phyloP scores from a whole-genome alignment of 2,113 vertebrate genomes.

The Rutilus rutilus region DNA sequence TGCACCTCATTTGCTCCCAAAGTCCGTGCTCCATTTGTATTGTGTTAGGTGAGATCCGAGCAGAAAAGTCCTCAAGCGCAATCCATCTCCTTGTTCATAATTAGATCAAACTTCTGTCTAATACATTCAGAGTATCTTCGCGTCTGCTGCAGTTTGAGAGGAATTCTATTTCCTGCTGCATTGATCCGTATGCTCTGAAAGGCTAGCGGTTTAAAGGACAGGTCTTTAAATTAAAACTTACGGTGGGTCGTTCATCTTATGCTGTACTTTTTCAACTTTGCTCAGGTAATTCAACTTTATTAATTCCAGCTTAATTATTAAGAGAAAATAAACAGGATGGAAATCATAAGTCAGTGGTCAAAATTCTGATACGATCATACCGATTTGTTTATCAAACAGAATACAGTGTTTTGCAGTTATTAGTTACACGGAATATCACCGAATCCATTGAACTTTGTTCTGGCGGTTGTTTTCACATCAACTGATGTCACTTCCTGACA shows the following conservation, averaged over 20 bases:
- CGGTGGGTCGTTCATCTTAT: neutral
- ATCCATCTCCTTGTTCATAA: conserved; percentile 14
- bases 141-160: neutral
- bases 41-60: conserved; percentile 4
- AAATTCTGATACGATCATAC: too few relatives aligned
- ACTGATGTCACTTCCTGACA: conserved; percentile 8
- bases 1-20: neutral
- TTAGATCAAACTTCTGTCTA: conserved; percentile 12
- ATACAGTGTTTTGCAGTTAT: neutral
- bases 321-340: neutral
- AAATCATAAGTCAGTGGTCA: neutral
- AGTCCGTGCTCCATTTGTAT: neutral
- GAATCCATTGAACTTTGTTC: neutral
- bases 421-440: too few relatives aligned
- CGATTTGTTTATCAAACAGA: neutral
- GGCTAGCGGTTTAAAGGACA: neutral
- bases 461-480: neutral
- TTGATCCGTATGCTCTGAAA: conserved; percentile 15
- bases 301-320: neutral
- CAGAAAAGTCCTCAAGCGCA: neutral
- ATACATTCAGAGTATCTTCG: neutral
- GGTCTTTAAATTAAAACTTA: neutral
- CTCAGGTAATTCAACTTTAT: too few relatives aligned
- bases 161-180: conserved; percentile 10
- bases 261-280: neutral